These are phyloP conservation scores for Mus spicilegus DNA, from an alignment of 2,113 vertebrate genomes.

Conservation along the genomic window DNA sequence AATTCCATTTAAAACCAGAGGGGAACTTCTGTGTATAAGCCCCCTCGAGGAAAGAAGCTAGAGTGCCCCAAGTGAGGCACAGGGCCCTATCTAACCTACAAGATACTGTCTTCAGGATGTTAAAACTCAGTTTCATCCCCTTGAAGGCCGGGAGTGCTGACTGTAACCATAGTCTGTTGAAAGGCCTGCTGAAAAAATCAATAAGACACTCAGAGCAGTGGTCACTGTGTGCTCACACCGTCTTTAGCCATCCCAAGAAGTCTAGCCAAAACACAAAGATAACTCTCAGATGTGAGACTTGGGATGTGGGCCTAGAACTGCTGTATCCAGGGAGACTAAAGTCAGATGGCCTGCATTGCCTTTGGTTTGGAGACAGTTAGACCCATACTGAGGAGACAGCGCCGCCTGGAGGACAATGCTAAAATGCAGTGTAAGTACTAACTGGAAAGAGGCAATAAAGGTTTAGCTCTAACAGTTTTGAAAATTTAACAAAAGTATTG, in stretches of 20 bases:
- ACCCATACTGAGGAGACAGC: constrained; percentile 61
- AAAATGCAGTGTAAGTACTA: constrained; percentile 1
- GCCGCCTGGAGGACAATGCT: constrained; percentile 75
- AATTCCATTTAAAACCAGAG: background rate
- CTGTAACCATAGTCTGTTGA: background rate
- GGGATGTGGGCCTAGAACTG: background rate
- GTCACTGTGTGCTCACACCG: background rate
- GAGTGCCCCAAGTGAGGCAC: background rate
- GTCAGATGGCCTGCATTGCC: background rate
- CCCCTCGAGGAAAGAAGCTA: background rate
- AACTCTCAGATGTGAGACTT: background rate
- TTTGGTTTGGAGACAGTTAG: constrained; percentile 3
- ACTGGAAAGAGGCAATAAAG: background rate
- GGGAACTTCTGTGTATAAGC: background rate
- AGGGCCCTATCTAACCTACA: background rate
- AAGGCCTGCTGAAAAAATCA: background rate
- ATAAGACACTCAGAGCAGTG: background rate
- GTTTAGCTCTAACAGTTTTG: background rate
- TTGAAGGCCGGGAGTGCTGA: background rate
- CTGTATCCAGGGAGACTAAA: background rate
- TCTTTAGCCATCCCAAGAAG: background rate
- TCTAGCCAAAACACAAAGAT: background rate
- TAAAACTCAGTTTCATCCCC: background rate
- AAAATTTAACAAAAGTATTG: background rate
- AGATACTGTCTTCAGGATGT: background rate